Conservation (phyloP, 2,113 vertebrate species). For the Laterallus jamaicensis region DNA sequence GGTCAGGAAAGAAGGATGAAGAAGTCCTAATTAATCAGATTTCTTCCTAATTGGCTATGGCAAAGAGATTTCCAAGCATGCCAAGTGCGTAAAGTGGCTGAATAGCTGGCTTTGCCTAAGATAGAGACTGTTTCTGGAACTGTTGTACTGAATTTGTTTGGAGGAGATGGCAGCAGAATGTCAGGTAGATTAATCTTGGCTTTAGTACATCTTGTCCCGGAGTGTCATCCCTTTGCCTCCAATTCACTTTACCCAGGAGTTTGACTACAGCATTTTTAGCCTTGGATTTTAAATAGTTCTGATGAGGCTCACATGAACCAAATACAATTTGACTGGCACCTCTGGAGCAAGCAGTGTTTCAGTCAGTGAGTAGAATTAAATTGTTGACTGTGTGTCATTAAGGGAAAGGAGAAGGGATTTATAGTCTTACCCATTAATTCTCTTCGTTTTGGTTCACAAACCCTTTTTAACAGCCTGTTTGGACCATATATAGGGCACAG, state of each 20-base stretch:
- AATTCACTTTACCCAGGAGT: neutral
- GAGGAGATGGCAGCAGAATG: neutral
- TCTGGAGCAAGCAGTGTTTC: neutral
- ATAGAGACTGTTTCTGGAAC: neutral
- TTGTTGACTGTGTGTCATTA: neutral
- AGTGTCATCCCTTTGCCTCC: neutral
- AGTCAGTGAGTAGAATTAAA: neutral
- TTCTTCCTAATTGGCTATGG: slow-evolving; percentile 29
- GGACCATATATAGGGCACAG: neutral
- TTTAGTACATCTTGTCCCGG: neutral
- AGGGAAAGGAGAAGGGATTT: neutral
- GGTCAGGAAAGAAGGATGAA: slow-evolving; percentile 5
- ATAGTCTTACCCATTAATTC: neutral
- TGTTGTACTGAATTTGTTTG: neutral
- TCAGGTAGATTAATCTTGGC: slow-evolving; percentile 22
- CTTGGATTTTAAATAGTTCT: neutral
- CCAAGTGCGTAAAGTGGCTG: neutral
- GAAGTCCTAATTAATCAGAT: slow-evolving; percentile 52
- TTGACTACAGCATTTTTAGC: neutral
- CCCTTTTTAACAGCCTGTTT: neutral
- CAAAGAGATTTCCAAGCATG: neutral
- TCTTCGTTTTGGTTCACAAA: neutral
- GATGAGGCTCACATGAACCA: neutral
- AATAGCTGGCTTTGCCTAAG: neutral
- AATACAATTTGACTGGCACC: neutral